Base-by-base conservation (phyloP, 2,888 invertebrate genomes). In the Polydrusus cervinus region DNA sequence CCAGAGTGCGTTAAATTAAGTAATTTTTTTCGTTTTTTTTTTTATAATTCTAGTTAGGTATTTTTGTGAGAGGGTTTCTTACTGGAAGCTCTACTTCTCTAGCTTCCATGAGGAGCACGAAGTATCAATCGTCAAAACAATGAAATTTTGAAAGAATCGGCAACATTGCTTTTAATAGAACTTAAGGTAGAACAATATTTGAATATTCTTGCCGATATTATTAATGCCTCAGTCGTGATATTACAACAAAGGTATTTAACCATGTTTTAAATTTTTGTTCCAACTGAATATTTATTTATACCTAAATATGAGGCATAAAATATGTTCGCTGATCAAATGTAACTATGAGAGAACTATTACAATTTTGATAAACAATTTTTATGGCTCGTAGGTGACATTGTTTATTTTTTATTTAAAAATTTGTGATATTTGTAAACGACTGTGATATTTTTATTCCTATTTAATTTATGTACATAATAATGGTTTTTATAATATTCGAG, bases 251-350 rank as follows among this genome's bases (percentile, higher is more conserved):
- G 25, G 25, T 25, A 25, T 25, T 25, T 45, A 5, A 3, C 9
- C 47, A 16, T 49, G 13, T 49, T 16, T n/a, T 49, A 49, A 11
- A 51, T 20, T n/a, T 43, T 43, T 43, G n/a, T 43, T 43, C n/a
- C 5, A 13, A n/a, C 3, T 43, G 43, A 9, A 43, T 43, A n/a
- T 43, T 43, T 43, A 43, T 16, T 47, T 47, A n/a, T 47, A n/a
- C n/a, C 3, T 43, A 9, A 43, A 9, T n/a, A 60, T 60, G 57
- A 60, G 57, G 18, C 40, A 60, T 60, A 60, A 60, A 60, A 60
- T 16, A 16, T 16, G 16, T 38, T 34, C 1, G 14, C 9, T 47
- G 16, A 8, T 38, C n/a, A 60, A 38, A 38, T 38, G 1, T 0
- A 55, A 38, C 7, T 25, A 1, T 25, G 25, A 25, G 3, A 25